These are phyloP conservation scores for Lithobates sylvaticus DNA, from an alignment of 2,797 vertebrate species.

Conservation along the genomic window DNA sequence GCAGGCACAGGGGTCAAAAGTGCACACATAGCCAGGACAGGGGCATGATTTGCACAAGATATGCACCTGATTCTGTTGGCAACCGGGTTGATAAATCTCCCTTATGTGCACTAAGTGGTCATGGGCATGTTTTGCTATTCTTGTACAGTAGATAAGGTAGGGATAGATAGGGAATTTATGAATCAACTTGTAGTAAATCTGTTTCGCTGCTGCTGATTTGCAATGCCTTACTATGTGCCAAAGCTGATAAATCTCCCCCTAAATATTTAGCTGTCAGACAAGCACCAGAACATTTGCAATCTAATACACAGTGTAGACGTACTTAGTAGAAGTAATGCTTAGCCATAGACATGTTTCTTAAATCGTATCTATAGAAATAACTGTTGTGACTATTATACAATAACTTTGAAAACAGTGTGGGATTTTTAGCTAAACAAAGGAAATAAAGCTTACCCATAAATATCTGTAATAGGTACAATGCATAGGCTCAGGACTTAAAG, in stretches of 20 bases:
- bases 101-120: background rate
- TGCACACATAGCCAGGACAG: too few species aligned
- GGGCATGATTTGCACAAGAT: background rate
- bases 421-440: background rate
- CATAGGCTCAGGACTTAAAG: background rate
- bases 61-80: background rate
- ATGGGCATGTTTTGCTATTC: background rate
- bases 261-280: background rate
- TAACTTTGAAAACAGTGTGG: background rate
- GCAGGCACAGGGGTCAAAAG: too few species aligned
- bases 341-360: background rate
- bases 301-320: background rate
- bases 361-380: background rate
- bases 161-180: background rate
- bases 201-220: background rate
- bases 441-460: background rate
- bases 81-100: background rate
- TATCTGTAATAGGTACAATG: background rate
- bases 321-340: background rate
- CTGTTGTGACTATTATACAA: background rate
- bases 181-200: background rate
- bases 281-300: background rate
- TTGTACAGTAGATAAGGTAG: background rate
- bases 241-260: background rate
- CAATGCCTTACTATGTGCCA: background rate